Evolutionary conservation across 2,888 invertebrate genomes (phyloP), one percentile per base, ranked within the genome.

Genomic region (Drosophila parthenogenetica): DNA sequence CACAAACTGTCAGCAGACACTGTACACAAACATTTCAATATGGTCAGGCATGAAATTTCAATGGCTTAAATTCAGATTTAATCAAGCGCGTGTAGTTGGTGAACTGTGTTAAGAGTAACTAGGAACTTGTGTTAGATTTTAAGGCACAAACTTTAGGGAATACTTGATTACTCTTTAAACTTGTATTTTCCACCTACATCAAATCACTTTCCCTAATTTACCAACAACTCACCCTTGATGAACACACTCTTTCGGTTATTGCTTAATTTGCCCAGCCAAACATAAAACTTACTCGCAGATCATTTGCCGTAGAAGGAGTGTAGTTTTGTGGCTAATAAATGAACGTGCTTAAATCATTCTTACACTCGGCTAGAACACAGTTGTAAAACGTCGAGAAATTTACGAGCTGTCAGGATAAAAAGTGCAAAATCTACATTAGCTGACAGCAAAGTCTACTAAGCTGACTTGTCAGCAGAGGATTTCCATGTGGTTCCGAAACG

Each of bases 391-490:
- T 49, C 16, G 43, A 13, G 35, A 58, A 55, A 50, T 64, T 51
- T 65, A 54, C 46, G 22, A 62, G 48, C 43, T 66, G 45, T 17
- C 51, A 60, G 16, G 45, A 37, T 22, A 39, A 54, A 35, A 45
- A 63, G 29, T 25, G 29, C 37, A 50, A 19, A 14, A 45, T 45
- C 55, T 19, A 35, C 55, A 55, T 55, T 55, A 55, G 55, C 55
- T 60, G 72, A 48, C 72, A 58, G 57, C 50, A 72, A 49, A 63
- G 43, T 49, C 45, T 63, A 39, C 37, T 64, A 72, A 76, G 75
- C 75, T 64, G 50, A 61, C 61, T 64, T 76, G 75, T 77, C 77
- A 57, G 55, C 45, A 51, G 55, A 54, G 75, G 37, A 17, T 25
- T 65, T 53, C 37, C 5, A 17, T 62, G 42, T 45, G 40, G 40